These are phyloP conservation scores for Panthera tigris DNA, from an alignment of 2,113 vertebrate genomes.

Conservation along the genomic window DNA sequence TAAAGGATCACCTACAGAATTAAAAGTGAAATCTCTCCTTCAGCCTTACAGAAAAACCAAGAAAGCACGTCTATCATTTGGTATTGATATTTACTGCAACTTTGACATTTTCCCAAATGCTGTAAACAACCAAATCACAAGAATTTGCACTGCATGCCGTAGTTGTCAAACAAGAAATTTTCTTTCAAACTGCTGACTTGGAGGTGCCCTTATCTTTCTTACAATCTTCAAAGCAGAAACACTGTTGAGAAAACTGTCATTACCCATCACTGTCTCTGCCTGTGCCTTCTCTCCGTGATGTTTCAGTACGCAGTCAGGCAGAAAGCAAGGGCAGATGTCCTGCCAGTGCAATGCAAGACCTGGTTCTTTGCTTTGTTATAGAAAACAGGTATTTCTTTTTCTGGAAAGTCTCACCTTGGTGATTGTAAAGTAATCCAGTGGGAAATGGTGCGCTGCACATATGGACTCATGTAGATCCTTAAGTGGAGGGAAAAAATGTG, in stretches of 20 bases:
- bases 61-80: neutral
- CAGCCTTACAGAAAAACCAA: neutral
- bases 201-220: neutral
- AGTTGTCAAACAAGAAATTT: neutral
- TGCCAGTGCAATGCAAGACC: neutral
- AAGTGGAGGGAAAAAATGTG: constrained; percentile 39
- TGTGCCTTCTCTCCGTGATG: neutral
- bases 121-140: neutral
- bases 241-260: neutral
- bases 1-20: neutral
- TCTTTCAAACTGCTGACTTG: neutral
- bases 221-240: neutral
- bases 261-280: rapidly evolving
- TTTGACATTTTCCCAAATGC: neutral
- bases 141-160: neutral
- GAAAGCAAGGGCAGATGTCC: neutral
- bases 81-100: neutral
- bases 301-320: neutral
- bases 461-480: neutral
- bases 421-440: neutral
- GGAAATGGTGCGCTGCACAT: neutral
- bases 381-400: neutral
- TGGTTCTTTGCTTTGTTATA: neutral
- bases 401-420: neutral
- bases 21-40: neutral